Base-by-base conservation (phyloP, 2,113 vertebrate genomes). In the Morone saxatilis region DNA sequence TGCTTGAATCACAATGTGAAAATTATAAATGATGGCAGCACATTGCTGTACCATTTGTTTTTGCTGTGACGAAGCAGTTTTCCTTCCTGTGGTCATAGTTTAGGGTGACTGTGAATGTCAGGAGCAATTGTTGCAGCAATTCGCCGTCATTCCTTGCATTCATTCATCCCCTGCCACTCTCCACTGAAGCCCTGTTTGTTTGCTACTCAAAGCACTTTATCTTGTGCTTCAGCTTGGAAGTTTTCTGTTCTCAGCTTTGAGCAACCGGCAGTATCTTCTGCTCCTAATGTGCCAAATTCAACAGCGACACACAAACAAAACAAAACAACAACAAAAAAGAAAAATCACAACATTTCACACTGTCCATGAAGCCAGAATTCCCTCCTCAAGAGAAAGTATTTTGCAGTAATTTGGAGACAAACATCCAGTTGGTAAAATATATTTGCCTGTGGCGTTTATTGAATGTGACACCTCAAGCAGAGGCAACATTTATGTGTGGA, bases 201-300 rank as follows among this genome's bases (percentile, higher is more conserved):
- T 91, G 71, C 71, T 12, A 51, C 88, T 90, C 91, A 88, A 88
- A 89, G 71, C 57, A 43, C 81, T 81, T 88, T 87, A 87, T 91
- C 76, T 82, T 22, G 14, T 31, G 69, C 69, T 82, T 88, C 78
- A 81, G 80, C 86, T 86, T 59, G 78, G 71, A 69, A 71, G 38
- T 75, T 78, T 89, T 80, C 54, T 74, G 56, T 78, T 85, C 62
- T 53, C 50, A 22, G 66, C 76, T 86, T 80, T 86, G 20, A 77
- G 78, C 70, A 71, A 83, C 79, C 67, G 63, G 41, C 51, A 12
- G 16, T 41, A 56, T 76, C 70, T 73, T 73, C 78, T 75, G 63
- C 73, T 59, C 31, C 65, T 74, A 83, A 89, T 25, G 76, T 87
- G 80, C 70, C 74, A 86, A 90, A 91, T 86, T 91, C 50, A 63